These are phyloP conservation scores for Acanthopagrus latus DNA, from an alignment of 2,797 vertebrate species.

Conservation along the genomic window DNA sequence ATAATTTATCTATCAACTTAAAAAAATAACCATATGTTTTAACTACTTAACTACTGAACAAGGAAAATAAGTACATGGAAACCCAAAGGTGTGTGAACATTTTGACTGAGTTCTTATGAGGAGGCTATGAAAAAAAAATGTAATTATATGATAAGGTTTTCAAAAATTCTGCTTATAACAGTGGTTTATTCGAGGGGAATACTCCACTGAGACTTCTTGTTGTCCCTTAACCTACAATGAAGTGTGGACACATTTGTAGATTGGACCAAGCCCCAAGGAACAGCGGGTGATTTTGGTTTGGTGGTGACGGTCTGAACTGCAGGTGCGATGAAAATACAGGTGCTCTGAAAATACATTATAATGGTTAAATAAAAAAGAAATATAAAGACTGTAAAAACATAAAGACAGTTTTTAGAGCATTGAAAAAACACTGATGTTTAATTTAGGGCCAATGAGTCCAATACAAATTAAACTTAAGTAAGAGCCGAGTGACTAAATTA, in stretches of 20 bases:
- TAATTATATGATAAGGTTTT: not conserved
- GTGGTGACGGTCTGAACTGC: not conserved
- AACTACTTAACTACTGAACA: not conserved
- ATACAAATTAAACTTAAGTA: not conserved
- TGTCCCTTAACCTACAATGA: not conserved
- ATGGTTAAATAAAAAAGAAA: no score
- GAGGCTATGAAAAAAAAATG: not conserved
- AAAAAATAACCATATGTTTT: not conserved
- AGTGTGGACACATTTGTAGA: not conserved
- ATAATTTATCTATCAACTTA: not conserved
- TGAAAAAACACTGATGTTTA: not conserved
- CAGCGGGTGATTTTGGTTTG: not conserved
- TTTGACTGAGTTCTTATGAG: not conserved
- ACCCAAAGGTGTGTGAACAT: not conserved
- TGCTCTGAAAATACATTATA: not conserved
- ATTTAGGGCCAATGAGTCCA: not conserved
- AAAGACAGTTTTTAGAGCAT: not conserved
- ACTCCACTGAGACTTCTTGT: not conserved
- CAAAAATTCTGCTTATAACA: not conserved
- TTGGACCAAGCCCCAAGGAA: not conserved
- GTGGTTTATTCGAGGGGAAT: not conserved
- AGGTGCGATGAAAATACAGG: not conserved
- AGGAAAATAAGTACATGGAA: not conserved
- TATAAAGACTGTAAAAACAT: not conserved
- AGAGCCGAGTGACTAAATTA: not conserved